Evolutionary conservation across 37 sponge, comb jelly and placozoan species (phyloP).

Genomic region (Beroe forskalii): DNA sequence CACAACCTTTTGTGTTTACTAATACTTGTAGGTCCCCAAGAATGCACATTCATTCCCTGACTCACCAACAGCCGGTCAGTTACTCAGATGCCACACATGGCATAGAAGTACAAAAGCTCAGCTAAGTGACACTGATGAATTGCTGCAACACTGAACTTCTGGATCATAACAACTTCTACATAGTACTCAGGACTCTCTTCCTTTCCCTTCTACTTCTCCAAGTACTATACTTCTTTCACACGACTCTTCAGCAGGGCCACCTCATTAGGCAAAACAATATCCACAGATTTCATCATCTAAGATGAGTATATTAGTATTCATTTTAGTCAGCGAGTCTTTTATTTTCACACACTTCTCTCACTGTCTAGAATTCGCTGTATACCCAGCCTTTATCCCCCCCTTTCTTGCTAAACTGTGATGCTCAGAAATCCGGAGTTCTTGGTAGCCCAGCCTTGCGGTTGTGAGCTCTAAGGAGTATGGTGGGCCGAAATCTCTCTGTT

Average conservation of each 20-base stretch:
- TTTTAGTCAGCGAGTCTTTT: neutral
- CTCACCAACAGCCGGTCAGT: neutral
- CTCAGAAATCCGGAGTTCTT: no score
- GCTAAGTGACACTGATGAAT: neutral
- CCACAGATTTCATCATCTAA: neutral
- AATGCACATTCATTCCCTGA: neutral
- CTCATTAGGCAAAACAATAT: neutral
- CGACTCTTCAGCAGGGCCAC: neutral
- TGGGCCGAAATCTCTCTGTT: no score
- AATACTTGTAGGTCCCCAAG: neutral
- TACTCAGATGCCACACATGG: neutral
- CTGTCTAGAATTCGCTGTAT: neutral
- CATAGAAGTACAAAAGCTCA: neutral
- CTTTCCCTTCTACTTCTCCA: neutral
- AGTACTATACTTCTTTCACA: neutral
- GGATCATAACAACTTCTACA: neutral
- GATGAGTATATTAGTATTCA: neutral
- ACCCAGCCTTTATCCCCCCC: neutral
- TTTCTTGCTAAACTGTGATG: no score
- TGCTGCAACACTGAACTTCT: neutral
- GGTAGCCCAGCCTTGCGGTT: no score
- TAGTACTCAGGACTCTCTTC: neutral
- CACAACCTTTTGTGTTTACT: neutral
- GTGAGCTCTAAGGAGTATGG: no score
- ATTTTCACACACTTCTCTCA: neutral